A percentile compares a stretch with the other conserved stretches of the same genome.
Conservation (phyloP, 1,140 invertebrate genomes). For the Schlechtendalia chinensis region DNA sequence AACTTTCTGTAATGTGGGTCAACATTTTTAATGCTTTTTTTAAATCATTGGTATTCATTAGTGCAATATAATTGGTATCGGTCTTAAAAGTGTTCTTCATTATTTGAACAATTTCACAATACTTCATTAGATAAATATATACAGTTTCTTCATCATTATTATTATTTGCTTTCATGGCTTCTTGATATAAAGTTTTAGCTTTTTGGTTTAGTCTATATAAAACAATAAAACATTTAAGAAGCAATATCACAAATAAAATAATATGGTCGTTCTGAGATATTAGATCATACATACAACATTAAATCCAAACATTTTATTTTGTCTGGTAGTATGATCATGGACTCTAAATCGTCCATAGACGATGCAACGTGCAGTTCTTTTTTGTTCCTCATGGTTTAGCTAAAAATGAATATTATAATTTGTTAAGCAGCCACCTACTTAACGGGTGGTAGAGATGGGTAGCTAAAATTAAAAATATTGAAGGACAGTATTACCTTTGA, state of each 20-base stretch:
- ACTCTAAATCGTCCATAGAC: neutral
- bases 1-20: slow-evolving; percentile 15
- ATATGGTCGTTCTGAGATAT: neutral
- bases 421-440: too few relatives aligned
- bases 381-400: slow-evolving; percentile 38
- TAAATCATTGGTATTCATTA: slow-evolving; percentile 13
- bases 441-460: neutral
- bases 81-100: slow-evolving; percentile 7
- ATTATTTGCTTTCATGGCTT: neutral
- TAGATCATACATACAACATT: neutral
- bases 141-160: slow-evolving; percentile 43
- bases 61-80: neutral
- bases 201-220: neutral
- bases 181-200: neutral
- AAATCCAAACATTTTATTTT: neutral
- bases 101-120: slow-evolving; percentile 32
- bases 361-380: neutral
- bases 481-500: slow-evolving; percentile 8
- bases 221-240: neutral
- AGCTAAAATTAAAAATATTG: neutral
- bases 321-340: neutral
- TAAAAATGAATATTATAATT: neutral
- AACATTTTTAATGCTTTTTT: slow-evolving; percentile 10
- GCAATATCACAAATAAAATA: neutral
- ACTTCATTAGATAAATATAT: slow-evolving; percentile 43